Evolutionary conservation across 2,113 vertebrate species (phyloP).

Genomic region (Sphyrna mokarran): DNA sequence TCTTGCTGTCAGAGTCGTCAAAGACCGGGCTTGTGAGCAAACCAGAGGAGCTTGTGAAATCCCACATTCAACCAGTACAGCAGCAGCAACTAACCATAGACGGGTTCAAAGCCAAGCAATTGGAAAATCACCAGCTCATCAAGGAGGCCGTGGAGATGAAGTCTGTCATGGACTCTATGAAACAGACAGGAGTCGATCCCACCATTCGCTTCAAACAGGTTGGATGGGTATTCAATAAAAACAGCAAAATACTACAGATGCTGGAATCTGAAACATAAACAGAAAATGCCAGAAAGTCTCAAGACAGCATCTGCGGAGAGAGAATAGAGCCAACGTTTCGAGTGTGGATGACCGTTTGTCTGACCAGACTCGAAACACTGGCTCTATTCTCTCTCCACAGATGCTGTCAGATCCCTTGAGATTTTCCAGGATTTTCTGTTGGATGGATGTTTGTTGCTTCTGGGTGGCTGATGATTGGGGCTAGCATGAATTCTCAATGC

Average conservation of each 20-base stretch:
- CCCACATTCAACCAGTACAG: slow-evolving; percentile 64
- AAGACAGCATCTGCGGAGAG: no score
- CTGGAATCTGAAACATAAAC: no score
- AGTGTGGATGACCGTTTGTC: no score
- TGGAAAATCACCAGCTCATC: slow-evolving; percentile 85
- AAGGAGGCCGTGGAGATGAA: slow-evolving; percentile 95
- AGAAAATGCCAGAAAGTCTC: no score
- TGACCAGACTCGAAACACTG: no score
- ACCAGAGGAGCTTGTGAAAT: slow-evolving; percentile 75
- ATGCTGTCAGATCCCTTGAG: no score
- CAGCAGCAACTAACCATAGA: slow-evolving; percentile 71
- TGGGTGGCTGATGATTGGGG: neutral
- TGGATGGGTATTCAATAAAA: no score
- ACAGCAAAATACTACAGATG: no score
- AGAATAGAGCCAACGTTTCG: no score
- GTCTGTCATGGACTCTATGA: slow-evolving; percentile 85
- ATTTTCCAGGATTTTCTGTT: no score
- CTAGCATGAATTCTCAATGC: neutral
- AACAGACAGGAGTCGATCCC: slow-evolving; percentile 92
- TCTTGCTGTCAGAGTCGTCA: slow-evolving; percentile 31
- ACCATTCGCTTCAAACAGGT: slow-evolving; percentile 95
- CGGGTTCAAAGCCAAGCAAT: slow-evolving; percentile 72
- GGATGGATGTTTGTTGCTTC: neutral
- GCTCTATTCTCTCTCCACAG: no score
- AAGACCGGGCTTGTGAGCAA: slow-evolving; percentile 65